Base-by-base conservation (phyloP, 2,113 vertebrate genomes). In the Merops nubicus region DNA sequence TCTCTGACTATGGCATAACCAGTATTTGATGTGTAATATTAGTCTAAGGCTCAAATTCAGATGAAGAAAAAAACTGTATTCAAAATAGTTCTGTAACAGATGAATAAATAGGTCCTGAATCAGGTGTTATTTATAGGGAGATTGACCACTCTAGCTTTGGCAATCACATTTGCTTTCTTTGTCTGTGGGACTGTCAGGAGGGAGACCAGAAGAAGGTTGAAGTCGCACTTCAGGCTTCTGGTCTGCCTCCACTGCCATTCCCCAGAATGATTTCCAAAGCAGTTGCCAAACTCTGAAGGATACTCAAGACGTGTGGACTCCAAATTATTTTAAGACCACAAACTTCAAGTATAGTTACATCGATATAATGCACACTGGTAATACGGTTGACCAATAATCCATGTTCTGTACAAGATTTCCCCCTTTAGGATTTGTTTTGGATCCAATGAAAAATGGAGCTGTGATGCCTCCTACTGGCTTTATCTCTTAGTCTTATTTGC, bases 391-490 rank as follows among this genome's bases (percentile, higher is more conserved):
- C 33, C 29, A 88, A 64, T 43, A 93, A 83, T 22, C 17, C 34
- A 12, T 26, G 12, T 33, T 69, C 70, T 70, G 2, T 9, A 13
- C 11, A 7, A 36, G 13, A 12, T 85, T 65, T 11, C 23, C 9
- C 28, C 11, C 16, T 80, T 65, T 11, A 57, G 19, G 20, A 3
- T 28, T 60, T 73, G 11, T 28, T 79, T 83, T 67, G 63, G 19
- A 50, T 20, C 28, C 38, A 74, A 57, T 34, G 45, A 89, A 95
- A 90, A 88, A 70, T 91, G 63, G 64, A 94, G 54, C 45, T 90
- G 85, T 73, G 63, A 67, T 94, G 96, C 94, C 96, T 95, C 96
- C 91, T 94, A 26, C 88, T 90, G 96, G 67, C 47, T 91, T 64
- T 45, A 28, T n/a, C 53, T 60, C 31, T 56, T 45, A 11, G 9